phyloP scores from a whole-genome alignment of 2,113 vertebrate species.

The Mobula hypostoma region DNA sequence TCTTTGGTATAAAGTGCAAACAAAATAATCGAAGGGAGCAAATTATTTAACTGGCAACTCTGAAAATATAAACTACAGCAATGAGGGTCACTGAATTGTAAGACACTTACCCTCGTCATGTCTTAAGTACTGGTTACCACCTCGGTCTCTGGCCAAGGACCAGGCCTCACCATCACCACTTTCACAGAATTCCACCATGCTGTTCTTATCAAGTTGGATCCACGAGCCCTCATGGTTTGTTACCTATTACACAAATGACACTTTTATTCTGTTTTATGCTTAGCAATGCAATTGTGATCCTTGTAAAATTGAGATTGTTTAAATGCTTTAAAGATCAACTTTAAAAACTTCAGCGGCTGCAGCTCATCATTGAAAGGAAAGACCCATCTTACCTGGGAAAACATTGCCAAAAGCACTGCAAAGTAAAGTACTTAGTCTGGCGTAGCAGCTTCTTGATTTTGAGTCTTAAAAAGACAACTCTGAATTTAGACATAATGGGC shows the following conservation, averaged over 20 bases:
- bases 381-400: not conserved
- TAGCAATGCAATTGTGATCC: not conserved
- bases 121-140: slow-evolving; percentile 93
- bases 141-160: slow-evolving; percentile 92
- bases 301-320: not conserved
- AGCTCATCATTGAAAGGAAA: not conserved
- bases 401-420: not conserved
- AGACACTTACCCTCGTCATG: slow-evolving; percentile 84
- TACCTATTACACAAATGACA: slow-evolving; percentile 77
- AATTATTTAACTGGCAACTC: not conserved
- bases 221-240: slow-evolving; percentile 93
- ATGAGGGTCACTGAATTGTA: not conserved
- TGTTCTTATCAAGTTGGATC: slow-evolving; percentile 99
- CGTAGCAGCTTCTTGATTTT: not conserved
- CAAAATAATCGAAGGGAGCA: not conserved
- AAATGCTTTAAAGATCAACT: not conserved
- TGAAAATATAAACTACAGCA: not conserved
- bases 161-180: slow-evolving; percentile 97
- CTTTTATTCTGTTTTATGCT: slow-evolving; percentile 41
- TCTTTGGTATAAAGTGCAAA: not conserved
- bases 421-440: not conserved
- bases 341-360: not conserved
- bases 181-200: slow-evolving; percentile 98
- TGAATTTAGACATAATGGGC: slow-evolving; percentile 5
- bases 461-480: not conserved